Evolutionary conservation across 1,140 invertebrate species (phyloP).

Genomic region (Tetragnatha versicolor): DNA sequence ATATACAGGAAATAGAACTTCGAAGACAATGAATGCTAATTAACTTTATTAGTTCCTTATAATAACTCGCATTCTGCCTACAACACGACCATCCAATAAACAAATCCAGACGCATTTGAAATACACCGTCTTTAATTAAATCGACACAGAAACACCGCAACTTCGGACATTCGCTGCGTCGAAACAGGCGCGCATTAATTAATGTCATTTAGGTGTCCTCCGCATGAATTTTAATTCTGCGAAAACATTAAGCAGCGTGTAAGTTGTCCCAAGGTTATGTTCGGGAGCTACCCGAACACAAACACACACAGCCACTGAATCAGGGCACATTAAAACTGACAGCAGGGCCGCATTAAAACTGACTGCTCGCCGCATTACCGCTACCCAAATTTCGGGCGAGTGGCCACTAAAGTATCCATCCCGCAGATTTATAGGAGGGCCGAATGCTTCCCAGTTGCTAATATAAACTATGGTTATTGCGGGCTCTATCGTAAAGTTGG

Average conservation of each 20-base stretch:
- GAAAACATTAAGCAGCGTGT: neutral
- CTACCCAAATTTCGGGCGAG: constrained; percentile 38
- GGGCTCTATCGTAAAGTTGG: constrained; percentile 25
- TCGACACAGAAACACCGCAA: no score
- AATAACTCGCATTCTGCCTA: no score
- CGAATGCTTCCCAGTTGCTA: constrained; percentile 44
- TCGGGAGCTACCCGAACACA: neutral
- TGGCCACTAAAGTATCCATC: constrained; percentile 37
- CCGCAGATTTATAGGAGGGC: constrained; percentile 26
- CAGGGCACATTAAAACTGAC: constrained; percentile 35
- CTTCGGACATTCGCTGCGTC: no score
- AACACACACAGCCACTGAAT: constrained; percentile 13
- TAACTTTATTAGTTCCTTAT: no score
- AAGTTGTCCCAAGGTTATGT: neutral
- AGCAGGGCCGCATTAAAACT: no score
- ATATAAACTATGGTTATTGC: constrained; percentile 49
- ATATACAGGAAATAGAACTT: no score
- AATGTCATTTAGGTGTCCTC: no score
- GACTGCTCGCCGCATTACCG: neutral
- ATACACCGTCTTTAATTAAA: no score
- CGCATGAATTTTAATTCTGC: neutral
- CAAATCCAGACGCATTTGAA: no score
- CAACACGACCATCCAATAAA: no score
- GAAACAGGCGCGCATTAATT: no score
- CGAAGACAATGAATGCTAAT: no score